These are phyloP conservation scores for Rhamphomyia laevipes DNA, from an alignment of 2,888 invertebrate species.

Conservation along the genomic window DNA sequence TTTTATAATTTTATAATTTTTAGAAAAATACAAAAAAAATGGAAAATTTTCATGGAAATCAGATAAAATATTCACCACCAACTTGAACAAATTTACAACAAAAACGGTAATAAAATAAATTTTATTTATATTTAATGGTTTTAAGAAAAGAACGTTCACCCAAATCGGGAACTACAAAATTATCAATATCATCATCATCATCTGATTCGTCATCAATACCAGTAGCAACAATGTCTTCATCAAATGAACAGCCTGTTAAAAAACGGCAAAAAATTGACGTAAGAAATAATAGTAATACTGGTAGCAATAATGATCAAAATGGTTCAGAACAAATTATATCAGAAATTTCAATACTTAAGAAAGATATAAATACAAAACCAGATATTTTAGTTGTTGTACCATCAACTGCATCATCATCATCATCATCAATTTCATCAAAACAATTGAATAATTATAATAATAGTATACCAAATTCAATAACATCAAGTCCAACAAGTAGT, in stretches of 20 bases:
- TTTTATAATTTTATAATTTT: too few species aligned
- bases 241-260: slow-evolving; percentile 71
- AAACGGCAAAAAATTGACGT: slow-evolving; percentile 64
- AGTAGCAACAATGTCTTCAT: slow-evolving; percentile 20
- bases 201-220: too few species aligned
- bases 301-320: slow-evolving; percentile 12
- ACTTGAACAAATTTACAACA: too few species aligned
- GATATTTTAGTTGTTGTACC: slow-evolving; percentile 2
- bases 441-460: slow-evolving; percentile 5
- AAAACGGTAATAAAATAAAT: too few species aligned
- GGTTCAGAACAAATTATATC: slow-evolving; percentile 9
- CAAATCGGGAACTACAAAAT: slow-evolving; percentile 17
- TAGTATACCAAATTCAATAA: slow-evolving; percentile 2
- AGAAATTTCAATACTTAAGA: slow-evolving; percentile 1
- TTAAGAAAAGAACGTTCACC: slow-evolving; percentile 21
- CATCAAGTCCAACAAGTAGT: slow-evolving; percentile 13
- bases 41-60: not conserved
- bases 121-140: slow-evolving; percentile 18
- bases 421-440: slow-evolving; percentile 15
- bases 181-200: slow-evolving; percentile 14
- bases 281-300: slow-evolving; percentile 4
- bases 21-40: too few species aligned
- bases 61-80: not conserved
- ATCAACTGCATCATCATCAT: slow-evolving; percentile 17
- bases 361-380: not conserved